Evolutionary conservation across 1,140 invertebrate species (phyloP).

Genomic region (Galendromus occidentalis): DNA sequence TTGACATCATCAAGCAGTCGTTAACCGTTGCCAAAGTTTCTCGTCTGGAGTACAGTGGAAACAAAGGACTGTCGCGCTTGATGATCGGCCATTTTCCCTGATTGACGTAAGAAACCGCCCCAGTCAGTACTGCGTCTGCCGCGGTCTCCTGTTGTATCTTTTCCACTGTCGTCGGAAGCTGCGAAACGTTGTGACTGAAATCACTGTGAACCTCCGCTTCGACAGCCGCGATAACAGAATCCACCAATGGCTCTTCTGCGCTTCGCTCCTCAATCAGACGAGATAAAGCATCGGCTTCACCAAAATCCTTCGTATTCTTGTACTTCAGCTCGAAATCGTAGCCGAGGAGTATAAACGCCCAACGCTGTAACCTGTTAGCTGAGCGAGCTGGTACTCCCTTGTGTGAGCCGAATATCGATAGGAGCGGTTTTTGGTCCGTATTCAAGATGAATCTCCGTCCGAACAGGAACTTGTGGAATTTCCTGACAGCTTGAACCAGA

Average conservation of each 20-base stretch:
- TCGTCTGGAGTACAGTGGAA: neutral
- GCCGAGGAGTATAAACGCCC: slow-evolving; percentile 23
- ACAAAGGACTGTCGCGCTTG: neutral
- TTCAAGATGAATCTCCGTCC: slow-evolving; percentile 26
- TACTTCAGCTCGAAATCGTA: slow-evolving; percentile 27
- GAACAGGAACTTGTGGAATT: too few species aligned
- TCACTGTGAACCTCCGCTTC: neutral
- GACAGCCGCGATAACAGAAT: neutral
- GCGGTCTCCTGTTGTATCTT: neutral
- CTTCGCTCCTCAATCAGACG: neutral
- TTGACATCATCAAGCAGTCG: neutral
- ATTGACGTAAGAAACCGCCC: neutral
- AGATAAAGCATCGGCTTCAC: slow-evolving; percentile 21
- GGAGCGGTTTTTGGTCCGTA: slow-evolving; percentile 31
- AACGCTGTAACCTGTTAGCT: slow-evolving; percentile 25
- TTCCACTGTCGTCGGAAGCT: neutral
- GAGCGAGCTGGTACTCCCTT: slow-evolving; percentile 21
- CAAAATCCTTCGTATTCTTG: slow-evolving; percentile 15
- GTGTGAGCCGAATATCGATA: slow-evolving; percentile 24
- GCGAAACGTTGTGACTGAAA: neutral
- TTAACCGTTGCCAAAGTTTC: neutral
- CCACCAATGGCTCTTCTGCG: neutral
- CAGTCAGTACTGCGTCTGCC: neutral
- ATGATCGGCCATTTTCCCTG: neutral
- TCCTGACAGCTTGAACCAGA: too few species aligned